Evolutionary conservation across 2,888 invertebrate genomes (phyloP).

Genomic region (Thysanoteuthis rhombus): DNA sequence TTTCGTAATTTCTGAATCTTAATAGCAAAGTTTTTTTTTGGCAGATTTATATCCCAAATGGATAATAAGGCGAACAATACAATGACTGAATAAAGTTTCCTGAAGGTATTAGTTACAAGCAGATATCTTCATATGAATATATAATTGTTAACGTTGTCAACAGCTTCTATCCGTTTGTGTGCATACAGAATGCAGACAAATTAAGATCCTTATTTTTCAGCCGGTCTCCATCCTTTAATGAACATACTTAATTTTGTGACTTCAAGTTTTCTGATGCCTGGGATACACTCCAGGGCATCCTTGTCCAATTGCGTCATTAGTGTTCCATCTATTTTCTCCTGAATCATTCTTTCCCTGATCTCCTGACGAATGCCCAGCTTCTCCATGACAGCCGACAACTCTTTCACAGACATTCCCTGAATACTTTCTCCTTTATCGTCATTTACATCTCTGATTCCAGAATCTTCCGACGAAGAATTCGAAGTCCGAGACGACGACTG

Average conservation of each 20-base stretch:
- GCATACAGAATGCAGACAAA: not conserved
- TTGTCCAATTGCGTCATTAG: constrained; percentile 41
- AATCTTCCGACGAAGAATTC: constrained; percentile 31
- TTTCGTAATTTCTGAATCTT: not conserved
- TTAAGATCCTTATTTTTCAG: not conserved
- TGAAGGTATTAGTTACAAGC: not conserved
- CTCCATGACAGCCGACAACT: constrained; percentile 41
- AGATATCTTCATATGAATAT: not conserved
- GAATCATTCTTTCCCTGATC: constrained; percentile 40
- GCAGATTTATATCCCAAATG: not conserved
- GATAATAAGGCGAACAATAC: not conserved
- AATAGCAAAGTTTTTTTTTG: not conserved
- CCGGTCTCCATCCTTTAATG: constrained; percentile 46
- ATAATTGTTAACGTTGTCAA: not conserved
- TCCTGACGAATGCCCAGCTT: constrained; percentile 43
- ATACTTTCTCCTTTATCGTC: not conserved
- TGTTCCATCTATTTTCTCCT: constrained; percentile 44
- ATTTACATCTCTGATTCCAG: not conserved
- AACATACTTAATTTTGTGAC: constrained; percentile 51
- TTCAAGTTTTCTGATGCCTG: constrained; percentile 45
- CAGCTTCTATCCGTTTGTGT: not conserved
- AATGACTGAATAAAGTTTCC: not conserved
- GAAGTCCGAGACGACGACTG: constrained; percentile 23
- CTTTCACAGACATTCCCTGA: constrained; percentile 38
- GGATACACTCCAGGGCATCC: constrained; percentile 43